Base-by-base conservation (phyloP, 2,888 invertebrate species). In the Tricholauxania praeusta region DNA sequence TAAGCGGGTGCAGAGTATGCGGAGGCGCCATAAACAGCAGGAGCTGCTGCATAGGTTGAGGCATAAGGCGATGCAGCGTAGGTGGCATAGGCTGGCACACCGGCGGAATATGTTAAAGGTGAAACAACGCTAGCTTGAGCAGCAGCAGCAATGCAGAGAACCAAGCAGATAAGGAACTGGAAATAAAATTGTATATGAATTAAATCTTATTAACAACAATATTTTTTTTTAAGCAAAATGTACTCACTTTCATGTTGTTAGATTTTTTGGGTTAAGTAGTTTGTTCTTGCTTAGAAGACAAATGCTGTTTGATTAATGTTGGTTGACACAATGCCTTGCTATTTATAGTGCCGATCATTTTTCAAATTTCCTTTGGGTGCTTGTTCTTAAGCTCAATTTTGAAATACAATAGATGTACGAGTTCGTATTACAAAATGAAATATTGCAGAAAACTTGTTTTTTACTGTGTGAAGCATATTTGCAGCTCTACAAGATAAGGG, bases 91-190 rank as follows among this genome's bases (percentile, higher is more conserved):
- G 74, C 71, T 32, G 75, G 69, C 14, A 62, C 63, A 19, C 48
- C 60, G 22, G 78, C 79, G 52, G 75, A 75, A 53, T 78, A 78
- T 10, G 79, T 77, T 28, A 28, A 28, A 28, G 28, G 28, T 76
- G 19, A 72, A 19, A 83, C 66, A 71, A 74, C 76, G 55, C 83
- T 82, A 71, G 84, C 83, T 77, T 83, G 82, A 68, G 82, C 83
- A 71, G 73, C 83, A 71, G 73, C 82, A 78, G 83, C 84, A 65
- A 83, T 68, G 78, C 80, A 83, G 65, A 84, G 79, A 76, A 81
- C 79, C 75, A 84, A 82, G 78, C 82, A 83, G 77, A 84, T 79
- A 74, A 83, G 76, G 82, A 83, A 82, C 84, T 84, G 67, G 2
- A 39, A 39, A 39, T 39, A 39, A 10, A 39, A 8, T 39, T 39